Evolutionary conservation across 2,113 vertebrate species (phyloP).

Genomic region (Marmota monax): DNA sequence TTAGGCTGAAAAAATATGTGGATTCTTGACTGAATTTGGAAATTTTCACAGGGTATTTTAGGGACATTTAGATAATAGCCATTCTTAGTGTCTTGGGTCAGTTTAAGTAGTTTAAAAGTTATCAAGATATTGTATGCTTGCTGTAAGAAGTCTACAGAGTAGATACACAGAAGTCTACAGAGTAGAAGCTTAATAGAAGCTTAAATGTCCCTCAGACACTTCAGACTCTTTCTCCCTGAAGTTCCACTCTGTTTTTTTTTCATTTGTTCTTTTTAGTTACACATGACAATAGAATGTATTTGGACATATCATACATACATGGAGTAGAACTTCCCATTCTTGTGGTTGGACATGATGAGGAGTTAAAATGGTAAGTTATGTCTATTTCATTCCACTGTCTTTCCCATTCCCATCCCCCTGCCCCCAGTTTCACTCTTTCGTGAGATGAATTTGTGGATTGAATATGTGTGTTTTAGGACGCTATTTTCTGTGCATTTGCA

Average conservation of each 20-base stretch:
- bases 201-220: neutral
- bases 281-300: too few species aligned
- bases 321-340: too few species aligned
- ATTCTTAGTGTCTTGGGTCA: neutral
- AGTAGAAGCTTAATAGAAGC: neutral
- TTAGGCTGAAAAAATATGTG: neutral
- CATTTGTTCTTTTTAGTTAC: neutral
- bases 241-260: neutral
- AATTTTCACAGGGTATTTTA: neutral
- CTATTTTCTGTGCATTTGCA: neutral
- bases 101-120: conserved; percentile 5
- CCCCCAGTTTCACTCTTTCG: neutral
- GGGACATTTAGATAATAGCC: conserved; percentile 4
- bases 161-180: neutral
- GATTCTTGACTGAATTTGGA: conserved; percentile 23
- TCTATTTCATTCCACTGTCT: too few species aligned
- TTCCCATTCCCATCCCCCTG: too few species aligned
- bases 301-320: too few species aligned
- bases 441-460: neutral
- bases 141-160: neutral
- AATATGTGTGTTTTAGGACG: neutral
- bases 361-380: too few species aligned
- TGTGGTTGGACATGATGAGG: too few species aligned
- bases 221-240: neutral
- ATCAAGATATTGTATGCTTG: neutral